Evolutionary conservation across 2,113 vertebrate species (phyloP), one percentile per base, ranked within the genome.

Genomic region (Lycocorax pyrrhopterus): DNA sequence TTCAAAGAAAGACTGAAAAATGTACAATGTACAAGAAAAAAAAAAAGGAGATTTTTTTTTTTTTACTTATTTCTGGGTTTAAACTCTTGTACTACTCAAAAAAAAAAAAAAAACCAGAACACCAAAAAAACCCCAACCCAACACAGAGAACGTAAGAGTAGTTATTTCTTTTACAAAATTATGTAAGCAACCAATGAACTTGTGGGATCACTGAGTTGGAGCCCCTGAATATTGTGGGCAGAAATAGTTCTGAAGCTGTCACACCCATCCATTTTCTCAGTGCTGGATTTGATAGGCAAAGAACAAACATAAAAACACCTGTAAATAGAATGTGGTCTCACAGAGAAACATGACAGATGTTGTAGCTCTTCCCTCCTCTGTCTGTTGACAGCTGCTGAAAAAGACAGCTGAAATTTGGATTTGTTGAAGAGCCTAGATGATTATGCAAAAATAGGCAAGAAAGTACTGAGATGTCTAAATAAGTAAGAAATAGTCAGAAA

Each of bases 21-120:
- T 35, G 1, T 52, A 32, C 4, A 52, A 4, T 9, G 3, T 23
- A 41, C 5, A 5, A 25, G 16, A 16, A 10, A n/a, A 51, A 10
- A n/a, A 51, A 41, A 26, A 15, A 16, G 7, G 2, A 21, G 6
- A n/a, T n/a, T n/a, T n/a, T 3, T 0, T 26, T 41, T 39, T 39
- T 67, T 82, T 30, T 74, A 32, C 3, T 56, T 63, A 16, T 32
- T 86, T 26, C 4, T 63, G 9, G 2, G 1, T 16, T 87, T 62
- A 53, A 49, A 72, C 2, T 15, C 4, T 22, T 7, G 44, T 74
- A 5, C 3, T 55, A 49, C 16, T 73, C 3, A 53, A 64, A 22
- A 41, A 47, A 32, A 32, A 8, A 37, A 13, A 41, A 30, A 30
- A 62, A 39, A n/a, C n/a, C n/a, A n/a, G n/a, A n/a, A n/a, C n/a